Evolutionary conservation across 2,797 vertebrate genomes (phyloP).

Genomic region (Helostoma temminkii): DNA sequence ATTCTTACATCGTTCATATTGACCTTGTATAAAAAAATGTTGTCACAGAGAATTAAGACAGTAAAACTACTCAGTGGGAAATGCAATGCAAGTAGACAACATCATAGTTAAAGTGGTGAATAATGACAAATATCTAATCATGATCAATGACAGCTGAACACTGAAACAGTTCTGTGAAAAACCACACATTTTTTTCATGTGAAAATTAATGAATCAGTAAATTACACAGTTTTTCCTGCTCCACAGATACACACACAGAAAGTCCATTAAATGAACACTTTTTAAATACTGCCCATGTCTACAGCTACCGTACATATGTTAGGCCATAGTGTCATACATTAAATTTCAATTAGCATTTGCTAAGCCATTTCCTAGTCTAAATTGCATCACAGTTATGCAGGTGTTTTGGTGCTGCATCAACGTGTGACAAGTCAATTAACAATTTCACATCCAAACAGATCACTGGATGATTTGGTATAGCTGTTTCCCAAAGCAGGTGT

Average conservation of each 20-base stretch:
- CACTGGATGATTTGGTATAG: constrained; percentile 43
- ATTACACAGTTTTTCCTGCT: constrained; percentile 29
- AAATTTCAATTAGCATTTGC: constrained; percentile 44
- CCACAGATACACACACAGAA: constrained; percentile 34
- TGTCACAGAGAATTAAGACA: constrained; percentile 19
- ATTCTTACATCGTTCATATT: not conserved
- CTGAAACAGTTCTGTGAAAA: constrained; percentile 8
- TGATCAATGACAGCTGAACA: constrained; percentile 1
- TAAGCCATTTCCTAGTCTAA: constrained; percentile 45
- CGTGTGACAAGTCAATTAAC: constrained; percentile 60
- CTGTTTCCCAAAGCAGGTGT: constrained; percentile 19
- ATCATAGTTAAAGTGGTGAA: constrained; percentile 38
- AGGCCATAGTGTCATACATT: constrained; percentile 36
- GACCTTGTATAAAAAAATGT: too few relatives aligned
- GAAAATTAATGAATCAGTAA: constrained; percentile 38
- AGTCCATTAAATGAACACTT: constrained; percentile 31
- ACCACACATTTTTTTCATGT: constrained; percentile 4
- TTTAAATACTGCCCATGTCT: constrained; percentile 34
- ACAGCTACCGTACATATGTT: constrained; percentile 33
- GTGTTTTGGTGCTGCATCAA: constrained; percentile 42
- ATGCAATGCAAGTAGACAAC: constrained; percentile 29
- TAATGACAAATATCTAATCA: constrained; percentile 21
- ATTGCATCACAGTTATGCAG: constrained; percentile 56
- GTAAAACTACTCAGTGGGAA: constrained; percentile 12
- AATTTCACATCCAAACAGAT: constrained; percentile 39